phyloP scores from a whole-genome alignment of 2,113 vertebrate species.

The Candoia aspera region DNA sequence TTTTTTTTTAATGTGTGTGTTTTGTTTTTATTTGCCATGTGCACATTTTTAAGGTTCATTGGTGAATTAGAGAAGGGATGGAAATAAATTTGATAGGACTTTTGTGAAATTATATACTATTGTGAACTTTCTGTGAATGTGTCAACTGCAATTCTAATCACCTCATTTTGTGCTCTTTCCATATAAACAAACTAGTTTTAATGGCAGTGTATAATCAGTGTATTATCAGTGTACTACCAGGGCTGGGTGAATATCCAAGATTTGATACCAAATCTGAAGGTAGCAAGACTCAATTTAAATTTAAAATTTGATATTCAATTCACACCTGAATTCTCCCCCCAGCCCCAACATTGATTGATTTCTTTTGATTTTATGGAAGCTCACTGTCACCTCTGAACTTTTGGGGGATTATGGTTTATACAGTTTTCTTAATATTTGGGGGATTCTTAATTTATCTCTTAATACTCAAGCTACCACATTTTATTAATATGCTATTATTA shows the following conservation, averaged over 20 bases:
- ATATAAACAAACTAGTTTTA: not conserved
- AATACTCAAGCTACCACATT: not conserved
- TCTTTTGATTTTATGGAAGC: not conserved
- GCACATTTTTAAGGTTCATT: not conserved
- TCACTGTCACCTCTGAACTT: not conserved
- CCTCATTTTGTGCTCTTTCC: not conserved
- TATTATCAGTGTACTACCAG: not conserved
- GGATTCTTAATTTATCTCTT: not conserved
- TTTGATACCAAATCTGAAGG: not conserved
- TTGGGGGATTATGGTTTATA: not conserved
- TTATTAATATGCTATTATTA: not conserved
- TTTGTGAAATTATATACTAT: not conserved
- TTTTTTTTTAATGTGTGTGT: not conserved
- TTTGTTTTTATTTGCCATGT: not conserved
- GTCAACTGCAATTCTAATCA: not conserved
- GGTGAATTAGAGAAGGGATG: slow-evolving; percentile 1
- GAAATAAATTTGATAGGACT: accelerated
- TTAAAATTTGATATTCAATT: not conserved
- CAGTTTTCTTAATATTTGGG: not conserved
- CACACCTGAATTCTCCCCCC: not conserved
- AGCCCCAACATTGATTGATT: not conserved
- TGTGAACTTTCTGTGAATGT: not conserved
- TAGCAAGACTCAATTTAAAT: not conserved
- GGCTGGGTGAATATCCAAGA: not conserved
- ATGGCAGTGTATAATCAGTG: not conserved